phyloP scores from a whole-genome alignment of 1,140 invertebrate species.

The Aphelenchoides fujianensis region DNA sequence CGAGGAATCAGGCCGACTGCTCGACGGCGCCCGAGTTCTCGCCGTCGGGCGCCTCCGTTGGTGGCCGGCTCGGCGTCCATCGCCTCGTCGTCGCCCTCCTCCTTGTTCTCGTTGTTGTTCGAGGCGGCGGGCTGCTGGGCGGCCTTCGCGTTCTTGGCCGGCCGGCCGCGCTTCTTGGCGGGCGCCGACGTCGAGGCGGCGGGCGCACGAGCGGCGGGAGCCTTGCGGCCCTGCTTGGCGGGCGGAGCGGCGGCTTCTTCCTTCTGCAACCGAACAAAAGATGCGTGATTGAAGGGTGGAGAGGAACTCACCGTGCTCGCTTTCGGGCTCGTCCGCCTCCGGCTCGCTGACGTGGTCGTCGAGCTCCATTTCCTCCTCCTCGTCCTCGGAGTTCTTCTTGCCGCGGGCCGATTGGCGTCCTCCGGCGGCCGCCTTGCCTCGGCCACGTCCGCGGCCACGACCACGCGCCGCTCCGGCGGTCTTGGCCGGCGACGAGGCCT shows the following conservation, averaged over 20 bases:
- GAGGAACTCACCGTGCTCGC: background rate
- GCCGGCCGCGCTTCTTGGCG: conserved; percentile 6
- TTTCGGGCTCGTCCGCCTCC: conserved; percentile 12
- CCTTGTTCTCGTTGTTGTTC: conserved; percentile 13
- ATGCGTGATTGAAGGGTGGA: background rate
- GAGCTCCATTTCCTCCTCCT: conserved; percentile 15
- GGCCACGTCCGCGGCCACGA: conserved; percentile 27
- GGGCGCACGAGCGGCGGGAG: background rate
- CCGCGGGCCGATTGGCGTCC: background rate
- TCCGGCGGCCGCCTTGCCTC: background rate
- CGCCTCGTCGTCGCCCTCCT: background rate
- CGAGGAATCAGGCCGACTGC: background rate
- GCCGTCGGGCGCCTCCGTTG: background rate
- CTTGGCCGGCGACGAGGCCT: background rate
- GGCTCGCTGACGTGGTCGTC: conserved; percentile 16
- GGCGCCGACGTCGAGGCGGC: background rate
- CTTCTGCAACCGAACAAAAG: background rate
- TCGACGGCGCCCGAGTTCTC: background rate
- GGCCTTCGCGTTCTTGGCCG: background rate
- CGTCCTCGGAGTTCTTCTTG: conserved; percentile 19
- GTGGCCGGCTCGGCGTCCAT: background rate
- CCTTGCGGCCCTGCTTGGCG: background rate
- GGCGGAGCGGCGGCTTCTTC: conserved; percentile 2
- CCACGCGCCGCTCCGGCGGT: too few species aligned
- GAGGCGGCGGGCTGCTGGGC: background rate